Percentiles rank a stretch among this genome's conserved stretches.
Evolutionary conservation across 1,140 invertebrate genomes (phyloP).

Genomic region (Neodiprion virginianus): DNA sequence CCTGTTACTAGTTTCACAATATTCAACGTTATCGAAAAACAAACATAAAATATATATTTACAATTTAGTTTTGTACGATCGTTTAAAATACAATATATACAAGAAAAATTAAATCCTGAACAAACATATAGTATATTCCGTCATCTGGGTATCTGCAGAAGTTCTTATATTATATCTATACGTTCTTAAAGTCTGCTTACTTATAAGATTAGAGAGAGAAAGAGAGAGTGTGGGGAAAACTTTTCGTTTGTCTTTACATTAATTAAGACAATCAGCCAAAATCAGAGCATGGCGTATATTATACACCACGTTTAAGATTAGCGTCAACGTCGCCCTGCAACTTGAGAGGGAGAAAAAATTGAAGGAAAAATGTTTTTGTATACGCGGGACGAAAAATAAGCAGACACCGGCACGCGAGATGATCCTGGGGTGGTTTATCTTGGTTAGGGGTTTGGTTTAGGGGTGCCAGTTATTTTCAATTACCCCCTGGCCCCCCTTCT

Average conservation of each 20-base stretch:
- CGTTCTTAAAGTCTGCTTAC: too few species aligned
- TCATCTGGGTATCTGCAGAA: neutral
- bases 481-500: slow-evolving; percentile 50
- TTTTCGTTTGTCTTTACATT: neutral
- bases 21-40: too few species aligned
- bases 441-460: slow-evolving; percentile 47
- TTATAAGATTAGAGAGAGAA: neutral
- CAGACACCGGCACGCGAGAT: slow-evolving; percentile 26
- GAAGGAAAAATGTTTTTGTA: too few species aligned
- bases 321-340: too few species aligned
- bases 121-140: slow-evolving; percentile 10
- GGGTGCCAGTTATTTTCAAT: slow-evolving; percentile 62
- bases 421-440: slow-evolving; percentile 46
- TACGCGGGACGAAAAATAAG: neutral
- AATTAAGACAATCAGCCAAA: neutral
- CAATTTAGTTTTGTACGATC: too few species aligned
- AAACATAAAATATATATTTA: too few species aligned
- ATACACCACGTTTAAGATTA: too few species aligned
- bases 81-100: too few species aligned
- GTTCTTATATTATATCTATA: too few species aligned
- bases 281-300: neutral
- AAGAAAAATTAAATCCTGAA: too few species aligned
- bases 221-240: neutral
- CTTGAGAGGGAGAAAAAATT: too few species aligned
- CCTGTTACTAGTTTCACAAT: too few species aligned